These are phyloP conservation scores for Gavialis gangeticus DNA, from an alignment of 2,113 vertebrate species.

Conservation along the genomic window DNA sequence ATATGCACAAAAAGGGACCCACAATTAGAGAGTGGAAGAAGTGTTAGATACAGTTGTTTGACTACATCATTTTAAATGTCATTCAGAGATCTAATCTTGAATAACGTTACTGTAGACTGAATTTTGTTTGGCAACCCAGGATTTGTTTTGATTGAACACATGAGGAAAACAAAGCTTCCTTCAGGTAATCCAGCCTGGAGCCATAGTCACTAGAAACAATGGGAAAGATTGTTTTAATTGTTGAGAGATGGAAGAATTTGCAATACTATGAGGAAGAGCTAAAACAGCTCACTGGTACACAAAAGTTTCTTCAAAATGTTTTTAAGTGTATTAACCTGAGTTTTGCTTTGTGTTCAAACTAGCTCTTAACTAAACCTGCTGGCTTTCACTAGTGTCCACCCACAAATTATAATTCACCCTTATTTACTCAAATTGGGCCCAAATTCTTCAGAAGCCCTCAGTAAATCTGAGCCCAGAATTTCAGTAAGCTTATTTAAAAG, in stretches of 20 bases:
- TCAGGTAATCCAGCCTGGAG: neutral
- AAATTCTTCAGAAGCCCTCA: neutral
- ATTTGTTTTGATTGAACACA: neutral
- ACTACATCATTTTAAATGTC: slow-evolving; percentile 46
- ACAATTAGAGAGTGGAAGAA: neutral
- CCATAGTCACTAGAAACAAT: neutral
- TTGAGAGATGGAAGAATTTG: neutral
- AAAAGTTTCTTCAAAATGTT: neutral
- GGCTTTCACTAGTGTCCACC: neutral
- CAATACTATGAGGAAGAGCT: neutral
- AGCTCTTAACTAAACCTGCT: neutral
- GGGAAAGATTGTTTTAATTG: neutral
- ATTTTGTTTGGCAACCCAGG: slow-evolving; percentile 31
- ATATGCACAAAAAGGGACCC: neutral
- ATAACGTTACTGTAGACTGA: neutral
- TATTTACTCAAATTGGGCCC: neutral
- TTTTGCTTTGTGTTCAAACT: neutral
- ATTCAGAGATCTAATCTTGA: slow-evolving; percentile 23
- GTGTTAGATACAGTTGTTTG: neutral
- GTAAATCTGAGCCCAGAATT: neutral
- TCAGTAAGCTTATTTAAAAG: neutral
- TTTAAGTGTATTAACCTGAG: neutral
- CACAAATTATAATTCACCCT: neutral
- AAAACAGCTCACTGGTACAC: neutral
- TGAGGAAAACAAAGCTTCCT: slow-evolving; percentile 7